A percentile compares a stretch with the other conserved stretches of the same genome.
Evolutionary conservation across 1,140 invertebrate genomes (phyloP).

Genomic region (Drosophila azteca): DNA sequence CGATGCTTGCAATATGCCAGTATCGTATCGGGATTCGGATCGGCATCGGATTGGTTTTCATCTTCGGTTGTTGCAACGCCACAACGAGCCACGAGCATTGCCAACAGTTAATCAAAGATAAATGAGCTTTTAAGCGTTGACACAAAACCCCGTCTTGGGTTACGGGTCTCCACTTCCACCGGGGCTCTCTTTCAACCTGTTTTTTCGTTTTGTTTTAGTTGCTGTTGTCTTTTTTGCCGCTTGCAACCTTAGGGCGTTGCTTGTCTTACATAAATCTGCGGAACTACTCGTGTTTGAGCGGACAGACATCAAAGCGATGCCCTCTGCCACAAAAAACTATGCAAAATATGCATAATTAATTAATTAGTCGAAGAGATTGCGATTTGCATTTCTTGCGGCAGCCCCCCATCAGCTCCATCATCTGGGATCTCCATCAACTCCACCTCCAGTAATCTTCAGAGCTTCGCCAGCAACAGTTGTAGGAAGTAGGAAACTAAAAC

Average conservation of each 20-base stretch:
- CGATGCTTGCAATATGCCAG: conserved; percentile 54
- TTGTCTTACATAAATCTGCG: conserved; percentile 70
- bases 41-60: conserved; percentile 52
- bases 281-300: conserved; percentile 73
- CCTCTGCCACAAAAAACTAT: conserved; percentile 49
- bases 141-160: conserved; percentile 48
- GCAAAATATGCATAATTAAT: conserved; percentile 77
- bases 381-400: conserved; percentile 56
- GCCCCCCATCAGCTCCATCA: conserved; percentile 23
- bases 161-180: conserved; percentile 23
- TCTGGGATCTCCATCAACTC: neutral
- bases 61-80: conserved; percentile 47
- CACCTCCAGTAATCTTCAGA: conserved; percentile 32
- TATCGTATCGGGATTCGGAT: conserved; percentile 39
- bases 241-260: conserved; percentile 65
- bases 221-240: neutral
- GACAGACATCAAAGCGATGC: conserved; percentile 63
- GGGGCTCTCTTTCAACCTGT: conserved; percentile 22
- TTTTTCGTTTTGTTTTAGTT: neutral
- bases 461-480: conserved; percentile 14
- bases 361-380: conserved; percentile 64
- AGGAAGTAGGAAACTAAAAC: conserved; percentile 15
- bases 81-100: conserved; percentile 14
- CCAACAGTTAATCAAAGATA: conserved; percentile 73
- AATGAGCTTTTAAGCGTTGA: conserved; percentile 75